Evolutionary conservation across 2,888 invertebrate genomes (phyloP).

Genomic region (Hydropsyche betteni): DNA sequence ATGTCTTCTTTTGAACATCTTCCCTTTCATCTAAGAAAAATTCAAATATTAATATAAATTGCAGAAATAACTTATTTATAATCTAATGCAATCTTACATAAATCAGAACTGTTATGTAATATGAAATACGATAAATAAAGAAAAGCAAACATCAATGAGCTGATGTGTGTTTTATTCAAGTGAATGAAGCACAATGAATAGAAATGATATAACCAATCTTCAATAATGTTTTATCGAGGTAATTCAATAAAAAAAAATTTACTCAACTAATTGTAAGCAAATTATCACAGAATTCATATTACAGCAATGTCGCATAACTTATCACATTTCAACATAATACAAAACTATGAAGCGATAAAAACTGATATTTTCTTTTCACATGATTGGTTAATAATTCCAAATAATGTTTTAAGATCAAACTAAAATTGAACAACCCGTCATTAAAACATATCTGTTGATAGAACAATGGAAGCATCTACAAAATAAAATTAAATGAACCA

Average conservation of each 20-base stretch:
- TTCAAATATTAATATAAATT: conserved; percentile 44
- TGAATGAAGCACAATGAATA: background rate
- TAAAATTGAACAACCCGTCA: too few relatives aligned
- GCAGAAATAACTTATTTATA: background rate
- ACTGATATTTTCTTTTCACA: too few relatives aligned
- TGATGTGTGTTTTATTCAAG: background rate
- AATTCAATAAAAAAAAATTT: background rate
- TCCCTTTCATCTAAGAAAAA: conserved; percentile 85
- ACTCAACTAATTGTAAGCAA: too few relatives aligned
- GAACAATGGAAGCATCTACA: too few relatives aligned
- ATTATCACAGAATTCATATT: too few relatives aligned
- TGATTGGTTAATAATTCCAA: too few relatives aligned
- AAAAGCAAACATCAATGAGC: conserved; percentile 19
- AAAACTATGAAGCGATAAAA: too few relatives aligned
- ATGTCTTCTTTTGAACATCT: conserved; percentile 94
- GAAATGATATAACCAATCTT: background rate
- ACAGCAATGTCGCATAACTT: too few relatives aligned
- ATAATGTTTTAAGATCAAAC: too few relatives aligned
- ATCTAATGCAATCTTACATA: background rate
- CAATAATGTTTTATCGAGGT: background rate
- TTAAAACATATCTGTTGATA: too few relatives aligned
- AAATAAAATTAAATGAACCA: too few relatives aligned
- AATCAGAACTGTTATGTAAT: background rate
- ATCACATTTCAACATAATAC: too few relatives aligned
- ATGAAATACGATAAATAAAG: conserved; percentile 24